phyloP scores from a whole-genome alignment of 2,888 invertebrate genomes.

The Leucophora obtusa region DNA sequence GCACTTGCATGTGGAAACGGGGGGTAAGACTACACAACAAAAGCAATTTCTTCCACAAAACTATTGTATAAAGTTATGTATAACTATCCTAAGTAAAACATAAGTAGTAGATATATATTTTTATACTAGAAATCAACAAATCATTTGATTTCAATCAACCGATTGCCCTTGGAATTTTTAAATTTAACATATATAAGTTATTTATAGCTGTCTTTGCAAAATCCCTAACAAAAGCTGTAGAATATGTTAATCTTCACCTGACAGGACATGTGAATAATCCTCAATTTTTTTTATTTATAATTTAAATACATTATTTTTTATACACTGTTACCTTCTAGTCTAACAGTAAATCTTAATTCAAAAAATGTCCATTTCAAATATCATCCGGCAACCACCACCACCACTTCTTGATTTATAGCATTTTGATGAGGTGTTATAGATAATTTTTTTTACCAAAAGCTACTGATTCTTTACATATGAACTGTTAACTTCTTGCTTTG shows the following conservation, averaged over 20 bases:
- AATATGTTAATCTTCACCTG: constrained; percentile 50
- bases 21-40: too few species aligned
- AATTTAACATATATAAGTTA: constrained; percentile 31
- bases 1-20: too few species aligned
- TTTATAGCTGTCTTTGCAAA: constrained; percentile 46
- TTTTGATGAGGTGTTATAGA: constrained; percentile 53
- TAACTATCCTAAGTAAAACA: too few species aligned
- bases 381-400: not conserved
- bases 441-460: constrained; percentile 26
- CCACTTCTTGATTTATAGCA: constrained; percentile 54
- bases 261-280: constrained; percentile 43
- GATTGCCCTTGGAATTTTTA: constrained; percentile 31
- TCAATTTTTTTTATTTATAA: not conserved
- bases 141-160: constrained; percentile 10
- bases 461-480: constrained; percentile 12
- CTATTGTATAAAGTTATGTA: too few species aligned
- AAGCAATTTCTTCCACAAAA: too few species aligned
- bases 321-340: not conserved
- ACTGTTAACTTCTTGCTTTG: constrained; percentile 29
- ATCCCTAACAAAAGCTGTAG: constrained; percentile 21
- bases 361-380: constrained; percentile 4
- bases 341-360: constrained; percentile 13
- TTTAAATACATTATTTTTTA: not conserved
- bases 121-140: too few species aligned
- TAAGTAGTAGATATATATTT: too few species aligned